Evolutionary conservation across 1,140 invertebrate species (phyloP).

Genomic region (Rhysida immarginata): DNA sequence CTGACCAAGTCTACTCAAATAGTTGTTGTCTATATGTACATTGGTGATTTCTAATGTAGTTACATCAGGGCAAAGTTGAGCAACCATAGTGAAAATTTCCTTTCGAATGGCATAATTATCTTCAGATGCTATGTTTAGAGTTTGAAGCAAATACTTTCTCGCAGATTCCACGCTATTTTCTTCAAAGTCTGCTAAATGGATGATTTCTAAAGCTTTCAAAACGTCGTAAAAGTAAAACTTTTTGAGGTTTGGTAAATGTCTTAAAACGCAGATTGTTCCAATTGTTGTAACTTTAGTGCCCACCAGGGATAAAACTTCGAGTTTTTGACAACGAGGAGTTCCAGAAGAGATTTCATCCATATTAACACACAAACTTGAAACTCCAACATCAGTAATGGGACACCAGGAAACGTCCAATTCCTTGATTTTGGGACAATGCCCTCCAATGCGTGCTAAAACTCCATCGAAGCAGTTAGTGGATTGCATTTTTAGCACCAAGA

Average conservation of each 20-base stretch:
- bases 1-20: background rate
- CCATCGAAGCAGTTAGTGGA: background rate
- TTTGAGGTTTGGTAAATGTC: background rate
- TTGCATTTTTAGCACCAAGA: background rate
- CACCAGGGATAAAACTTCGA: background rate
- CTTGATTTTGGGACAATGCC: background rate
- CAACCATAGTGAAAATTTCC: background rate
- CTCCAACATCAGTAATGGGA: background rate
- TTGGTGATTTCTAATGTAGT: background rate
- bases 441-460: background rate
- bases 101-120: background rate
- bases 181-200: background rate
- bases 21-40: background rate
- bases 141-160: background rate
- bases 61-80: constrained; percentile 1
- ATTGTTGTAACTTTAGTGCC: background rate
- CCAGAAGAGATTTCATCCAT: background rate
- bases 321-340: background rate
- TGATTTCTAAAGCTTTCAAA: background rate
- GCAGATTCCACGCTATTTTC: background rate
- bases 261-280: background rate
- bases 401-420: constrained; percentile 2
- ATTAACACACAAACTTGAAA: background rate
- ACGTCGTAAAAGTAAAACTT: background rate
- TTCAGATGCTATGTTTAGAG: background rate